These are phyloP conservation scores for Brachionus asplanchnoidis DNA, from an alignment of 1,140 invertebrate genomes.

Conservation along the genomic window DNA sequence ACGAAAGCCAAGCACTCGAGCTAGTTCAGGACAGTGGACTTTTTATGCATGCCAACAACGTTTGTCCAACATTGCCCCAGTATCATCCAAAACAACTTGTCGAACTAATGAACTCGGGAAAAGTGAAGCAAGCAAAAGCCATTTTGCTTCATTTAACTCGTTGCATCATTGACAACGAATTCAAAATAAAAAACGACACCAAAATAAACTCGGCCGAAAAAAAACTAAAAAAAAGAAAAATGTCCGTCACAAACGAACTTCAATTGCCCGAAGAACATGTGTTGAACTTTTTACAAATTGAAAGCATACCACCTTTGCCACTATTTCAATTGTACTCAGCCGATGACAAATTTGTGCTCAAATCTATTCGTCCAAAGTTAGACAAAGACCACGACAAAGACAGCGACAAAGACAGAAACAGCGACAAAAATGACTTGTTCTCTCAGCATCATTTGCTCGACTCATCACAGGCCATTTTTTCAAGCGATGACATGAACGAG, in stretches of 20 bases:
- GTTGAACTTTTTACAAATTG: slow-evolving; percentile 89
- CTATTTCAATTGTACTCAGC: slow-evolving; percentile 88
- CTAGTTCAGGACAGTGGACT: slow-evolving; percentile 72
- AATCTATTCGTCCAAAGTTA: no score
- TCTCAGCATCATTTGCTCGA: slow-evolving; percentile 60
- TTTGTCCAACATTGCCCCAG: slow-evolving; percentile 90
- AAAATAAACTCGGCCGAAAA: neutral
- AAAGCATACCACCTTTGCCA: slow-evolving; percentile 89
- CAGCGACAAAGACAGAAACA: no score
- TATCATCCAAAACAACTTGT: slow-evolving; percentile 98
- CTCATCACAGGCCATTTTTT: slow-evolving; percentile 59
- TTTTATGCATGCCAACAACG: slow-evolving; percentile 91
- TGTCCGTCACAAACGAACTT: slow-evolving; percentile 70
- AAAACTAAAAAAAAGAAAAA: slow-evolving; percentile 63
- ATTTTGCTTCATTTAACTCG: slow-evolving; percentile 89
- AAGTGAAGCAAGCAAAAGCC: slow-evolving; percentile 92
- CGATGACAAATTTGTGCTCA: slow-evolving; percentile 64
- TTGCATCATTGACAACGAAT: slow-evolving; percentile 51
- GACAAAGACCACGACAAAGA: no score
- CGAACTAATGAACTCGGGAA: slow-evolving; percentile 96
- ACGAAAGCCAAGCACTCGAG: slow-evolving; percentile 43
- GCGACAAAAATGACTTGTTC: no score
- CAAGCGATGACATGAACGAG: slow-evolving; percentile 51
- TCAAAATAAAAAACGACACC: slow-evolving; percentile 39
- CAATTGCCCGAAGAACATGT: slow-evolving; percentile 66